Evolutionary conservation across 2,888 invertebrate genomes (phyloP).

Genomic region (Ligdia adustata): DNA sequence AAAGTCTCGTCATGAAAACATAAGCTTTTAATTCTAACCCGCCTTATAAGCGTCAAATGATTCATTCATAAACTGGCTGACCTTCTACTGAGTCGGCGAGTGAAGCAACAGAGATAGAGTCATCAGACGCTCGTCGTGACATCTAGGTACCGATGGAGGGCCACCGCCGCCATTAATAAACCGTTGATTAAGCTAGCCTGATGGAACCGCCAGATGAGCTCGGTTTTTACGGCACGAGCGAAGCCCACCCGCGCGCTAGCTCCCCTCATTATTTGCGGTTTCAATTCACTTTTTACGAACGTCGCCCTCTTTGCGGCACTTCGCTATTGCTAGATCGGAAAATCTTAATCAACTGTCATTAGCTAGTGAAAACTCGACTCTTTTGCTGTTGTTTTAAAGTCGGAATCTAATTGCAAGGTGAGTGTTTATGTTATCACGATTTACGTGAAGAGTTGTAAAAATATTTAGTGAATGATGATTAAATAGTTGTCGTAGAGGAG

Average conservation of each 20-base stretch:
- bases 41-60: no score
- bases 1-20: no score
- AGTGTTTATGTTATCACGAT: constrained; percentile 34
- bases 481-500: constrained; percentile 22
- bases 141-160: constrained; percentile 48
- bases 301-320: constrained; percentile 67
- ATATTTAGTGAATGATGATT: no score
- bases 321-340: constrained; percentile 58
- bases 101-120: constrained; percentile 54
- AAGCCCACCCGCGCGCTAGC: constrained; percentile 78
- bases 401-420: constrained; percentile 4
- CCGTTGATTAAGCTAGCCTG: constrained; percentile 74
- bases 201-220: constrained; percentile 77
- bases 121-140: constrained; percentile 52
- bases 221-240: constrained; percentile 81
- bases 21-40: no score
- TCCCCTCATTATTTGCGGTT: constrained; percentile 80
- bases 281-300: constrained; percentile 81
- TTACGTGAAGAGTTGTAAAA: constrained; percentile 15
- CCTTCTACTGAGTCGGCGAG: constrained; percentile 20
- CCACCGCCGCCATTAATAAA: constrained; percentile 73
- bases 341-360: constrained; percentile 51
- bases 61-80: constrained; percentile 8
- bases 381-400: constrained; percentile 3
- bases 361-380: constrained; percentile 19